These are phyloP conservation scores for Drosophila bocqueti DNA, from an alignment of 1,140 invertebrate species.

Conservation along the genomic window DNA sequence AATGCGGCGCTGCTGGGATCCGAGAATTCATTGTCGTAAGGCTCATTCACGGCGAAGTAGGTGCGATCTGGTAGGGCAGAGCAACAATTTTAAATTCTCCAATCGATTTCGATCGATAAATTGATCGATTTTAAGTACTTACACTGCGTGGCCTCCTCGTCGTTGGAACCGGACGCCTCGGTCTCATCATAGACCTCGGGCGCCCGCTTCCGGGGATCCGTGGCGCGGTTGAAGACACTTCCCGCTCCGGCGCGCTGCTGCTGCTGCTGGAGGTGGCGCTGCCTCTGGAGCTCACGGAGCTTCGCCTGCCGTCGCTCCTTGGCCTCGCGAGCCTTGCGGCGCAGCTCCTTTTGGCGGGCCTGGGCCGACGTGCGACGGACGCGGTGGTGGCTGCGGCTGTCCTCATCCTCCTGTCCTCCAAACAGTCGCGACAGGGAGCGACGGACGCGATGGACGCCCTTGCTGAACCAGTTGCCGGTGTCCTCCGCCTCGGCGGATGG, in stretches of 20 bases:
- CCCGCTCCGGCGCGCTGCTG: background rate
- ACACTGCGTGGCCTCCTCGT: constrained; percentile 36
- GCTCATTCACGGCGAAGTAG: constrained; percentile 61
- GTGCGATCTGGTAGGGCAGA: constrained; percentile 45
- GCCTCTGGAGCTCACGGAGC: constrained; percentile 3
- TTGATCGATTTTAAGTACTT: too few species aligned
- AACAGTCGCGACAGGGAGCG: constrained; percentile 69
- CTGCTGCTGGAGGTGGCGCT: constrained; percentile 15
- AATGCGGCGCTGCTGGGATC: constrained; percentile 44
- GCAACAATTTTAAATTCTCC: background rate
- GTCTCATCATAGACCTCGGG: constrained; percentile 51
- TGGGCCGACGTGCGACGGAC: background rate
- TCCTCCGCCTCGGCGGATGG: constrained; percentile 28
- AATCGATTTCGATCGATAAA: too few species aligned
- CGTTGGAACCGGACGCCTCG: constrained; percentile 47
- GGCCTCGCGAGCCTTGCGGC: background rate
- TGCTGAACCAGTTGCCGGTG: constrained; percentile 57
- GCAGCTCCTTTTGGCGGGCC: constrained; percentile 25
- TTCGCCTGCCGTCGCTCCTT: constrained; percentile 2
- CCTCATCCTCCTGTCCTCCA: constrained; percentile 39
- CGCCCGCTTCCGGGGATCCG: constrained; percentile 28
- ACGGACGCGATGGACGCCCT: constrained; percentile 66
- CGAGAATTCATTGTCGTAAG: constrained; percentile 38
- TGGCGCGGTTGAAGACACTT: constrained; percentile 15
- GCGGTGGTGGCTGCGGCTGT: background rate